Percentiles rank a stretch among this genome's conserved stretches.
Evolutionary conservation across 2,888 invertebrate genomes (phyloP).

Genomic region (Podotricha telesiphe): DNA sequence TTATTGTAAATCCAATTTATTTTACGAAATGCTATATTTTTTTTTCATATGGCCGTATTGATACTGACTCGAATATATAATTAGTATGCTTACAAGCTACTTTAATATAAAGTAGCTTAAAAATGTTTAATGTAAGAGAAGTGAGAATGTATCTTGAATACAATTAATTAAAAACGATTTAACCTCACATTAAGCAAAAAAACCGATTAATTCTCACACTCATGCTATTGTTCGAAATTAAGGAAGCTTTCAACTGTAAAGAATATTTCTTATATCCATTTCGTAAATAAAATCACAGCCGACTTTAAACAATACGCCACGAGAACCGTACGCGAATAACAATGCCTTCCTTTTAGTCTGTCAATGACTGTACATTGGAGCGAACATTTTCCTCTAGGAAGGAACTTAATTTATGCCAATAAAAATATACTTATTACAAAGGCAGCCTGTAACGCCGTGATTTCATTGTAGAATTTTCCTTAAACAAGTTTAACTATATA

Average conservation of each 20-base stretch:
- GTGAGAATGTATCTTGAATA: slow-evolving; percentile 2
- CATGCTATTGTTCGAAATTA: slow-evolving; percentile 3
- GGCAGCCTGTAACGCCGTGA: slow-evolving; percentile 55
- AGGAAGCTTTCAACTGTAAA: slow-evolving; percentile 15
- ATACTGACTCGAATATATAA: no score
- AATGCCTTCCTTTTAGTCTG: slow-evolving; percentile 43
- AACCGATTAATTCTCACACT: slow-evolving; percentile 14
- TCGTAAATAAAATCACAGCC: slow-evolving; percentile 10
- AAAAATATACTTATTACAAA: slow-evolving; percentile 59
- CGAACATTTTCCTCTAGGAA: slow-evolving; percentile 73
- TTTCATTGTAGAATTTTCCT: slow-evolving; percentile 69
- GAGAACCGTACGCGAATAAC: slow-evolving; percentile 29
- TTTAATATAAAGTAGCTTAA: background rate
- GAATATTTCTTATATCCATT: slow-evolving; percentile 3
- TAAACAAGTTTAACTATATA: slow-evolving; percentile 61
- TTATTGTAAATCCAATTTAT: no score
- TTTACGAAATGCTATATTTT: no score
- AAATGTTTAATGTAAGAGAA: background rate
- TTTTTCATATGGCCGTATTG: no score
- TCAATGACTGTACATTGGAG: slow-evolving; percentile 52
- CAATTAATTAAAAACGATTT: background rate
- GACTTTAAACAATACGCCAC: slow-evolving; percentile 26
- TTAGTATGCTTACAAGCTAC: background rate
- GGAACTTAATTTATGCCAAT: slow-evolving; percentile 58
- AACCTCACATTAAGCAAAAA: background rate